Conservation (phyloP, 2,797 vertebrate species). For the Anguilla megastoma region DNA sequence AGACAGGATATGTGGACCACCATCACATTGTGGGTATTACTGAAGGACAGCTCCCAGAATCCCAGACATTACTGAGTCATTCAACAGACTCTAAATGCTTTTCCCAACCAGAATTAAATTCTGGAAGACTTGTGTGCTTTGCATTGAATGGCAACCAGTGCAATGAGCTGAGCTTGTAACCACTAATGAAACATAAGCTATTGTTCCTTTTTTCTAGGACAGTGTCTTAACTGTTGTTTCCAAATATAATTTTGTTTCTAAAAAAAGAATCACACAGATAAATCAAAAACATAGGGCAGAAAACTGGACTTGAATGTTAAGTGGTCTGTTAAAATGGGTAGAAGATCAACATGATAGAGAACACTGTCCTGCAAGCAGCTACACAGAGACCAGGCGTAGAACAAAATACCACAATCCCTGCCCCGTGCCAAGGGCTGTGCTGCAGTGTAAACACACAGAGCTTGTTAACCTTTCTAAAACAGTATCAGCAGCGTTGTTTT, state of each 20-base stretch:
- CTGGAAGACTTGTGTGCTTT: conserved; percentile 23
- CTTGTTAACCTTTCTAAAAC: conserved; percentile 67
- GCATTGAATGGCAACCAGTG: conserved; percentile 31
- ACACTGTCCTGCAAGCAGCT: neutral
- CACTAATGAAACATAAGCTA: conserved; percentile 52
- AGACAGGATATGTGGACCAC: neutral
- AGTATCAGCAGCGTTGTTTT: conserved; percentile 56
- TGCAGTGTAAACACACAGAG: conserved; percentile 54
- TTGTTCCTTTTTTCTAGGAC: conserved; percentile 43
- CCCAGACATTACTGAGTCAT: conserved; percentile 26
- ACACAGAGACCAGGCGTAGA: conserved; percentile 19
- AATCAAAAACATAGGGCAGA: neutral
- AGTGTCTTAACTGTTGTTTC: conserved; percentile 44
- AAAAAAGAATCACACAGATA: conserved; percentile 10
- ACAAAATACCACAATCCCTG: conserved; percentile 47
- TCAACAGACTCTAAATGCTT: conserved; percentile 41
- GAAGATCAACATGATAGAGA: neutral
- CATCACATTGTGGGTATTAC: neutral
- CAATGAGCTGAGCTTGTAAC: conserved; percentile 30
- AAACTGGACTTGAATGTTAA: neutral
- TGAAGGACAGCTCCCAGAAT: conserved; percentile 28
- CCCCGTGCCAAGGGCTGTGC: conserved; percentile 46
- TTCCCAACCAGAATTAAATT: conserved; percentile 45
- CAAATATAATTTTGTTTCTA: conserved; percentile 42
- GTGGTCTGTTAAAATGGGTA: neutral